These are phyloP conservation scores for Bimastos eiseni DNA, from an alignment of 2,888 invertebrate genomes.

Conservation along the genomic window DNA sequence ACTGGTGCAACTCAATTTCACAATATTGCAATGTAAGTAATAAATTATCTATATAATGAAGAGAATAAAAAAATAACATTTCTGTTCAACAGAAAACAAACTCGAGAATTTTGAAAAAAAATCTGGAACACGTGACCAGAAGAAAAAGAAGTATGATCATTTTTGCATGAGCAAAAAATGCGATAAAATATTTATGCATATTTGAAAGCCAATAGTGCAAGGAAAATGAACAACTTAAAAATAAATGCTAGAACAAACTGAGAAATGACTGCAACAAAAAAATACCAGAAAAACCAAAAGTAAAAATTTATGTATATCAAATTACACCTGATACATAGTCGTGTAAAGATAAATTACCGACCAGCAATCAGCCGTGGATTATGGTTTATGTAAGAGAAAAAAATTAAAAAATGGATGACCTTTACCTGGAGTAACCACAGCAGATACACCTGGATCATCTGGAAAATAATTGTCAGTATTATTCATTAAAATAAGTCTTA, in stretches of 20 bases:
- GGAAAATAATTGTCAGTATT: not conserved
- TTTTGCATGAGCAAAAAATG: too few species aligned
- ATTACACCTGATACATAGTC: not conserved
- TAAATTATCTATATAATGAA: not conserved
- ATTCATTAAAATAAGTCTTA: not conserved
- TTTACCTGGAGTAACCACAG: not conserved
- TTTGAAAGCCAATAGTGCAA: not conserved
- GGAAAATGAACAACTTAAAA: not conserved
- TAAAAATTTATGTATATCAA: not conserved
- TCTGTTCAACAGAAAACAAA: too few species aligned
- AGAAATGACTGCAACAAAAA: not conserved
- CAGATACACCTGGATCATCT: slow-evolving; percentile 15
- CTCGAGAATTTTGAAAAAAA: too few species aligned
- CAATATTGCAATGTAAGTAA: not conserved
- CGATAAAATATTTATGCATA: not conserved
- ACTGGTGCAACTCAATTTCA: not conserved
- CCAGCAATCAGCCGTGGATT: not conserved
- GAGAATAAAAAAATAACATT: too few species aligned
- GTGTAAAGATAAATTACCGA: not conserved
- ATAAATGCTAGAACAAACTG: not conserved
- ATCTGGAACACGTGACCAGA: too few species aligned
- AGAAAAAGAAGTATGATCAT: too few species aligned
- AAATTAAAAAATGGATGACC: not conserved
- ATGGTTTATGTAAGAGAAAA: not conserved
- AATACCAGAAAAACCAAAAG: not conserved